Evolutionary conservation across 2,888 invertebrate genomes (phyloP).

Genomic region (Odontothrips loti): DNA sequence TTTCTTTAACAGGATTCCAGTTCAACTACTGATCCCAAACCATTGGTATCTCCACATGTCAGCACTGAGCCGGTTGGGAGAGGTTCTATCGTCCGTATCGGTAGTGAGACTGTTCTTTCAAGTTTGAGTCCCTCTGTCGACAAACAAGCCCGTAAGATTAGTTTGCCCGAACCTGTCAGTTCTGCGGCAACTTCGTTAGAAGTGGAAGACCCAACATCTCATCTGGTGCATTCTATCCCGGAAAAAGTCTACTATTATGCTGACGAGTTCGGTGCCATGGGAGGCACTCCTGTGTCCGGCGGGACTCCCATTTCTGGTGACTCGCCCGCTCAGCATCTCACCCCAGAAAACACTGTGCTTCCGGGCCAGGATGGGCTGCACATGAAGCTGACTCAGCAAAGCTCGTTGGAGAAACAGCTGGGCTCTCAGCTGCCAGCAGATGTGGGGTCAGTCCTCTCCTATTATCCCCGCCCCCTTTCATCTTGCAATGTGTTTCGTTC

Average conservation of each 20-base stretch:
- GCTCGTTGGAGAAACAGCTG: constrained; percentile 40
- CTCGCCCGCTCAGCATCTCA: constrained; percentile 31
- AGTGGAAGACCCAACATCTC: background rate
- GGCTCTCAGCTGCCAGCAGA: background rate
- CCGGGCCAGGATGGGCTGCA: constrained; percentile 36
- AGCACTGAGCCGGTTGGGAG: background rate
- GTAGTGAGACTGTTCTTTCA: background rate
- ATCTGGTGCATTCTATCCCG: background rate
- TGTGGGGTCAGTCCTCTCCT: background rate
- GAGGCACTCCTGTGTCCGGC: background rate
- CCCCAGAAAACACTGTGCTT: constrained; percentile 35
- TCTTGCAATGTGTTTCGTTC: background rate
- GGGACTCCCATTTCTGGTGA: constrained; percentile 12
- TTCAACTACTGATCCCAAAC: background rate
- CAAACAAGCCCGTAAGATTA: background rate
- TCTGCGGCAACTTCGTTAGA: background rate
- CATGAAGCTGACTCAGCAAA: constrained; percentile 41
- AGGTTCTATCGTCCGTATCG: background rate
- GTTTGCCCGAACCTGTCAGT: background rate
- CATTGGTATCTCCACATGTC: background rate
- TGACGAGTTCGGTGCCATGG: background rate
- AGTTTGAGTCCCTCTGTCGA: background rate
- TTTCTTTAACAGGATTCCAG: background rate
- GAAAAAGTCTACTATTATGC: background rate
- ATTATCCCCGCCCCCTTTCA: too few species aligned